Evolutionary conservation across 2,113 vertebrate genomes (phyloP), one percentile per base, ranked within the genome.

Genomic region (Todiramphus saurophagus): DNA sequence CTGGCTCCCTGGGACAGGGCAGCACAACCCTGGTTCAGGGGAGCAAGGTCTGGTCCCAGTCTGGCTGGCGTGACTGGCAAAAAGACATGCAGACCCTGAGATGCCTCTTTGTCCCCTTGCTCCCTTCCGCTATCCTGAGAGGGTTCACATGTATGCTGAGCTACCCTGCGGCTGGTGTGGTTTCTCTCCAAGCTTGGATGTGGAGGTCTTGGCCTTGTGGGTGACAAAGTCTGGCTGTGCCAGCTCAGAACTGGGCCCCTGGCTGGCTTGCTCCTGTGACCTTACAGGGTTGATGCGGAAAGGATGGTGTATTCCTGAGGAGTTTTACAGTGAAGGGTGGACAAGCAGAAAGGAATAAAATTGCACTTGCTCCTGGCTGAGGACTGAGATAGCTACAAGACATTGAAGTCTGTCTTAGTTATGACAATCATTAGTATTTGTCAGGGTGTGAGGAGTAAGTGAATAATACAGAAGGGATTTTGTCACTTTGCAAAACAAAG

Each of bases 181-280:
- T 67, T 82, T 87, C 50, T 83, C 17, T 27, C 92, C 28, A 31
- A 8, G 7, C 75, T 51, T 78, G 56, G 25, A 55, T 14, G 14
- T 13, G 27, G 50, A 48, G 27, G 4, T 55, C 56, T 91, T 2
- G 1, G 43, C 16, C 25, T 19, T 37, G 35, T 17, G 37, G 43
- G n/a, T 43, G 30, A 51, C 50, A 35, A 74, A 91, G 17, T 41
- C 44, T 51, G 50, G 8, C 43, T 69, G 66, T 79, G 66, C 33
- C 24, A 74, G 19, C 35, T 56, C 41, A 50, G 35, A 1, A 0
- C 31, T 0, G 1, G 39, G 5, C 28, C 16, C 48, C 53, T 67
- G 27, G 9, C 39, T 87, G 67, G 9, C 46, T 62, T 68, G 24
- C 4, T 17, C 17, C 41, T 46, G 17, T 33, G 43, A 41, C 25